These are phyloP conservation scores for Nysson spinosus DNA, from an alignment of 2,888 invertebrate species.

Conservation along the genomic window DNA sequence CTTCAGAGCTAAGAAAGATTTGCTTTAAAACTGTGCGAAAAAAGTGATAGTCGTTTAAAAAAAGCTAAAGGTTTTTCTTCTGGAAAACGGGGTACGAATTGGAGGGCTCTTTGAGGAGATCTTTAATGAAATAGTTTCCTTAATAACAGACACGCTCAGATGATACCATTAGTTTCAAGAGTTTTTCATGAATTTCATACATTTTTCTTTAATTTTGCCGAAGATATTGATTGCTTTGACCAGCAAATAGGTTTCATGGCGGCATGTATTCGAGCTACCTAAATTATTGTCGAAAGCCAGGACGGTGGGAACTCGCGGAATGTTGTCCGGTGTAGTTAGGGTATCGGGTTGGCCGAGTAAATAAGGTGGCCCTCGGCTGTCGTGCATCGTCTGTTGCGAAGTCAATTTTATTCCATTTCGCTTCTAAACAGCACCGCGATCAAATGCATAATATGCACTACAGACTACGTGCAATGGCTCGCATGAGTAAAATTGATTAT, in stretches of 20 bases:
- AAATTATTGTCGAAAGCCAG: slow-evolving; percentile 32
- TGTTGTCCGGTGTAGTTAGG: slow-evolving; percentile 13
- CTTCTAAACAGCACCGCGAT: not conserved
- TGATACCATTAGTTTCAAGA: no score
- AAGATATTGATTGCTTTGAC: slow-evolving; percentile 41
- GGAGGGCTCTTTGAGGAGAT: no score
- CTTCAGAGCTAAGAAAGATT: no score
- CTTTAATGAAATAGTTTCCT: no score
- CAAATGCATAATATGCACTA: not conserved
- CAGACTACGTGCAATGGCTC: not conserved
- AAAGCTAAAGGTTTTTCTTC: no score
- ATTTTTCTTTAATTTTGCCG: slow-evolving; percentile 9
- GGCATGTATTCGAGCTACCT: slow-evolving; percentile 17
- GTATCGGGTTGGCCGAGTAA: slow-evolving; percentile 1
- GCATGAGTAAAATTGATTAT: slow-evolving; percentile 16
- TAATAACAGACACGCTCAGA: no score
- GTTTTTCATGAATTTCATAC: slow-evolving; percentile 1
- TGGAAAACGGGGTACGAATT: no score
- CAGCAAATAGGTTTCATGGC: slow-evolving; percentile 34
- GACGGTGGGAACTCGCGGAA: slow-evolving; percentile 5
- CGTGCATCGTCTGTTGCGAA: slow-evolving; percentile 5
- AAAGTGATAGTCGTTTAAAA: no score
- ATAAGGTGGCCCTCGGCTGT: slow-evolving; percentile 9
- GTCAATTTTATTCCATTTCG: slow-evolving; percentile 5
- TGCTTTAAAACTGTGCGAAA: no score